Conservation (phyloP, 1,140 invertebrate species). For the Pachypsylla venusta region DNA sequence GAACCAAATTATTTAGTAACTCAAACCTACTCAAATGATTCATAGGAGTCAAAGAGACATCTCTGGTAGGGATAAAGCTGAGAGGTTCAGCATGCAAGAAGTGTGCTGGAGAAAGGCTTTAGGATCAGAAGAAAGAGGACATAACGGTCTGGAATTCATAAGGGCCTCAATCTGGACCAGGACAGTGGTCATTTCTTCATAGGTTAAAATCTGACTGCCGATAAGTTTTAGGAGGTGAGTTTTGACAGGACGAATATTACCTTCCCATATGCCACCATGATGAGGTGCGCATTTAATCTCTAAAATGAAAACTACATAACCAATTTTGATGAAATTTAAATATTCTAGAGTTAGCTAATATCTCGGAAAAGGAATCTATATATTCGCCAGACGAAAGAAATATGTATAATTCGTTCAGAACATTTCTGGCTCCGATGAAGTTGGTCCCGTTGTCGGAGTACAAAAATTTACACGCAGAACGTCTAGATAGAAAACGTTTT, state of each 20-base stretch:
- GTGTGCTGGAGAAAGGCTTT: not conserved
- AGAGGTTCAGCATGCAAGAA: not conserved
- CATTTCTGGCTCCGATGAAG: conserved; percentile 25
- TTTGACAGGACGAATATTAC: not conserved
- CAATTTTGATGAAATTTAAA: too few relatives aligned
- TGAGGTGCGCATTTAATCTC: not conserved
- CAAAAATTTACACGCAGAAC: conserved; percentile 26
- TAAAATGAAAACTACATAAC: not conserved
- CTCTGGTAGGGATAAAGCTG: too few relatives aligned
- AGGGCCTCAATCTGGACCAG: not conserved
- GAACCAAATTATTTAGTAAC: not conserved
- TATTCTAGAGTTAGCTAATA: not conserved
- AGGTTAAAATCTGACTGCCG: not conserved
- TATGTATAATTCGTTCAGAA: conserved; percentile 2
- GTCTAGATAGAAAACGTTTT: conserved; percentile 29
- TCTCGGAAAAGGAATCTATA: not conserved
- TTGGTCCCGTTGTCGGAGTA: conserved; percentile 30
- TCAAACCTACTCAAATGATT: not conserved
- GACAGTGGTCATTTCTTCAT: not conserved
- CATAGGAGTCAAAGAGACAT: not conserved
- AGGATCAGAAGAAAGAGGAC: not conserved
- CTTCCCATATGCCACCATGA: not conserved
- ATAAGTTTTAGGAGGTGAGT: not conserved
- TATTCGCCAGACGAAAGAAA: not conserved
- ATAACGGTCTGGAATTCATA: not conserved